phyloP scores from a whole-genome alignment of 2,888 invertebrate species.

The Ochropleura plecta region DNA sequence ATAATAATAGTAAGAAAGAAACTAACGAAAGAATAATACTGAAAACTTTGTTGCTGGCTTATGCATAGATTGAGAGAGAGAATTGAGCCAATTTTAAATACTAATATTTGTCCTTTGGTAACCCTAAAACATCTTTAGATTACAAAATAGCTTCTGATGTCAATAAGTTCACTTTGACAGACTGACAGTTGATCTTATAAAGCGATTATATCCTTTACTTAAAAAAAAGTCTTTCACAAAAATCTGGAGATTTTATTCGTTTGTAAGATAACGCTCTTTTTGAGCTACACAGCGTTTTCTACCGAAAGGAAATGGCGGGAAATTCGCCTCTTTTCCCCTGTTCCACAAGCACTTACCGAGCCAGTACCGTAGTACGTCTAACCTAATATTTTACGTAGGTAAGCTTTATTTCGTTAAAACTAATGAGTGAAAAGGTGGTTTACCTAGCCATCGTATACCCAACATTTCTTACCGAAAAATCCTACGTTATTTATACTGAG shows the following conservation, averaged over 20 bases:
- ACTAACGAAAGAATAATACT: too few species aligned
- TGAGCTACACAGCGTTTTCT: conserved; percentile 17
- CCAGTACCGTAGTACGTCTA: neutral
- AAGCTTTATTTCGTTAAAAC: conserved; percentile 15
- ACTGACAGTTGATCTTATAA: neutral
- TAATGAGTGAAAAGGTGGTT: conserved; percentile 12
- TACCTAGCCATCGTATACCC: neutral
- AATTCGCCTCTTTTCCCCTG: conserved; percentile 7
- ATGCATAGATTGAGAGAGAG: too few species aligned
- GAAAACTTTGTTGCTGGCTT: neutral
- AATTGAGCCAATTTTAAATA: too few species aligned
- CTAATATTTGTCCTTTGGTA: too few species aligned
- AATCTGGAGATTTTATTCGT: conserved; percentile 5
- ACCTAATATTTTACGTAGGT: neutral
- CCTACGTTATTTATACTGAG: conserved; percentile 22
- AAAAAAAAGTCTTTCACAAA: conserved; percentile 1
- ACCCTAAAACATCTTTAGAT: too few species aligned
- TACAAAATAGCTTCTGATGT: neutral
- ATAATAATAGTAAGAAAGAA: too few species aligned
- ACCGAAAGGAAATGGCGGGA: conserved; percentile 20
- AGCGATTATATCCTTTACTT: neutral
- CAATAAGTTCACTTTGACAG: neutral
- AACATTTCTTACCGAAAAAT: conserved; percentile 27
- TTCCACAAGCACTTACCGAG: conserved; percentile 17
- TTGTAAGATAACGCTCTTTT: conserved; percentile 11